Conservation (phyloP, 2,888 invertebrate genomes). For the Papilio elwesi region DNA sequence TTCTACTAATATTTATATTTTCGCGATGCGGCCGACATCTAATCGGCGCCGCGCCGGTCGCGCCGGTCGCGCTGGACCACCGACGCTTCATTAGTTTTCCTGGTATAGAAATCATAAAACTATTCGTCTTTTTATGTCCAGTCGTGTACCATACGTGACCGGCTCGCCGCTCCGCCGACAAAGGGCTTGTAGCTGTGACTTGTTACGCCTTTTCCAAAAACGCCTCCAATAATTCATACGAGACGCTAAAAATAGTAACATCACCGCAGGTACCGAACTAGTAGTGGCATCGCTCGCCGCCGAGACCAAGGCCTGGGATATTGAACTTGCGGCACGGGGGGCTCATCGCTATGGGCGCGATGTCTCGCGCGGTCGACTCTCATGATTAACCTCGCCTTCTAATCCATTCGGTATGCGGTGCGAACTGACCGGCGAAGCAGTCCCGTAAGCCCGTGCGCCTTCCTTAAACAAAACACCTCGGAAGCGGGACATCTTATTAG, state of each 20-base stretch:
- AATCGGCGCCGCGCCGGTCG: conserved; percentile 74
- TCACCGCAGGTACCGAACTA: conserved; percentile 69
- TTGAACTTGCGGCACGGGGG: conserved; percentile 81
- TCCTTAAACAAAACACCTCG: conserved; percentile 67
- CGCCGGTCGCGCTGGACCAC: conserved; percentile 66
- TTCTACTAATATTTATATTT: conserved; percentile 85
- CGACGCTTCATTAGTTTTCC: conserved; percentile 80
- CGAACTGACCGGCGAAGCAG: conserved; percentile 65
- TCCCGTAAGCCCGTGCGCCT: conserved; percentile 70
- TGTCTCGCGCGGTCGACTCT: conserved; percentile 71
- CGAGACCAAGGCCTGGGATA: conserved; percentile 82
- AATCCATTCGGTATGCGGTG: conserved; percentile 72
- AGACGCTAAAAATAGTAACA: conserved; percentile 68
- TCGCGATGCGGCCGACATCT: conserved; percentile 82
- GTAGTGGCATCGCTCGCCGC: conserved; percentile 63
- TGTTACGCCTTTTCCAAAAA: conserved; percentile 28
- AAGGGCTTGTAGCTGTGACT: conserved; percentile 47
- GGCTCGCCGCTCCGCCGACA: conserved; percentile 57
- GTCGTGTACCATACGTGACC: conserved; percentile 71
- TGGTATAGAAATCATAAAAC: conserved; percentile 78
- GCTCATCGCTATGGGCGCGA: conserved; percentile 80
- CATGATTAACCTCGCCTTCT: conserved; percentile 65
- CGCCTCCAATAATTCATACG: conserved; percentile 50
- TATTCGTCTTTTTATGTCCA: conserved; percentile 69
- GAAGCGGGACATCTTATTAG: conserved; percentile 49